A percentile compares a stretch with the other conserved stretches of the same genome.
Evolutionary conservation across 2,113 vertebrate genomes (phyloP).

Genomic region (Microtus montanus): DNA sequence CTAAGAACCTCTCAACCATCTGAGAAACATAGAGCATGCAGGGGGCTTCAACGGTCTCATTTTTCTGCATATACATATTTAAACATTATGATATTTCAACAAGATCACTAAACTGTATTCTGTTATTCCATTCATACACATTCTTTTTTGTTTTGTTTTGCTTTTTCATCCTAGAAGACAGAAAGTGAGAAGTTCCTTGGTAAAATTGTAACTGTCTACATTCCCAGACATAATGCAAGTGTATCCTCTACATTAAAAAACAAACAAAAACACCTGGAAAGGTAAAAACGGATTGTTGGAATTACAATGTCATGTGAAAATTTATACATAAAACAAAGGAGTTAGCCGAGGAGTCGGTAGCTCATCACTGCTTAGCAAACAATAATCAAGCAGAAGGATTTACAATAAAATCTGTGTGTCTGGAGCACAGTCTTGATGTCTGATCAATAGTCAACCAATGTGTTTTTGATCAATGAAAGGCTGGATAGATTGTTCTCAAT

Average conservation of each 20-base stretch:
- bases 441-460: background rate
- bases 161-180: background rate
- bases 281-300: background rate
- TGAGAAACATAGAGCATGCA: background rate
- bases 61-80: background rate
- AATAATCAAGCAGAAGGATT: conserved; percentile 11
- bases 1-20: background rate
- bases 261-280: no score
- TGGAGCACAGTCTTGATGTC: background rate
- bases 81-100: background rate
- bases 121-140: background rate
- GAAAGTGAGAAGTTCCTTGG: background rate
- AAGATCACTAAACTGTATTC: background rate
- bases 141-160: background rate
- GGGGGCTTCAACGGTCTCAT: background rate
- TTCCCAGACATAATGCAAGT: background rate
- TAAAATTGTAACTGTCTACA: background rate
- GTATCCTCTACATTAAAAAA: background rate
- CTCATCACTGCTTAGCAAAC: background rate
- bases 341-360: background rate
- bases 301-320: conserved; percentile 12
- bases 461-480: background rate
- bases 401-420: background rate
- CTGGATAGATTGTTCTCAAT: background rate
- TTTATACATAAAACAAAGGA: background rate